Base-by-base conservation (phyloP, 2,113 vertebrate genomes). In the Melanocharis versteri region DNA sequence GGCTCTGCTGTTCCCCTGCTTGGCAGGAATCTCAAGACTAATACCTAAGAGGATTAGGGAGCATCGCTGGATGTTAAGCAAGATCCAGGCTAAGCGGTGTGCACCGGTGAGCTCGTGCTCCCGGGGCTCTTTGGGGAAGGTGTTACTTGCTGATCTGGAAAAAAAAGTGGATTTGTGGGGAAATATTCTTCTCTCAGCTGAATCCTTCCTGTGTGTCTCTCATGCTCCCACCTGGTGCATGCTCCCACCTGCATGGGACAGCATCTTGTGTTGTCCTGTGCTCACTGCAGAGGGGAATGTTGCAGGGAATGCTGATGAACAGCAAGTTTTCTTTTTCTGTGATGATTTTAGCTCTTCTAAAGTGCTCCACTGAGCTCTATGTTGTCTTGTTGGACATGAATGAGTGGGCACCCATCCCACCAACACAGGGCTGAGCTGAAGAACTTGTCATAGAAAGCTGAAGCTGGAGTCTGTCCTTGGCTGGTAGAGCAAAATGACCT, bases 31-130 rank as follows among this genome's bases (percentile, higher is more conserved):
- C 94, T 94, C 83, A 33, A 64, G 87, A 82, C 93, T 89, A 90
- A 95, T 96, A 70, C 94, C 96, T 85, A 61, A 84, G 93, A 91
- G 95, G 89, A 97, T 95, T 96, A 96, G 91, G 65, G 77, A 94
- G 84, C 94, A 95, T 94, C 84, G 0, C 73, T 80, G 91, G 60
- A 45, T 42, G 95, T 96, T 90, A 72, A 95, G 76, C 89, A 72
- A 83, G 94, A 94, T 87, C 40, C 73, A 69, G 83, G 75, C 81
- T 83, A 83, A 93, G 93, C 1, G 66, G 94, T 96, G 87, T 96
- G 96, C 96, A 94, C 95, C 81, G 62, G 30, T 95, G 95, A 95
- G 91, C 70, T 91, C 44, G 9, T 62, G 91, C 93, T 95, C 91
- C 13, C 0, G 13, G 87, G 87, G 87, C 70, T 95, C 13, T 72